Percentiles rank a stretch among this genome's conserved stretches.
phyloP scores from a whole-genome alignment of 2,888 invertebrate genomes.

The Meghimatium bilineatum region DNA sequence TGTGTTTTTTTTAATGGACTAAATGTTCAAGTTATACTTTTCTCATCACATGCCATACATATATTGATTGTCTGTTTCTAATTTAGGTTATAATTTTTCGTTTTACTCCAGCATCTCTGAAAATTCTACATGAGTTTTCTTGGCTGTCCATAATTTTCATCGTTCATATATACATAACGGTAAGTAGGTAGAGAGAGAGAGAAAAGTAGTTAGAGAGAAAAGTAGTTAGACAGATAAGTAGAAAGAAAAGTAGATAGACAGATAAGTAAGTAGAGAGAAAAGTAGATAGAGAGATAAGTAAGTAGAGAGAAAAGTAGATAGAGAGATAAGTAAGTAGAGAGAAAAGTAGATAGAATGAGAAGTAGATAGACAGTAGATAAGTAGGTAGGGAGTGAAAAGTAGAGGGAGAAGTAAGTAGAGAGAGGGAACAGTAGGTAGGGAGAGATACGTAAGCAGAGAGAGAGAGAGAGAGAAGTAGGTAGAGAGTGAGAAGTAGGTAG shows the following conservation, averaged over 20 bases:
- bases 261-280: background rate
- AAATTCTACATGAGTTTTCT: too few relatives aligned
- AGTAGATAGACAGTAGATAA: background rate
- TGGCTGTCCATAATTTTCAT: too few relatives aligned
- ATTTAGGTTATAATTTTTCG: too few relatives aligned
- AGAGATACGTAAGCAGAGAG: background rate
- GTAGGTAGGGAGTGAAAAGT: background rate
- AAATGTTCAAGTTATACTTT: too few relatives aligned
- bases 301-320: background rate
- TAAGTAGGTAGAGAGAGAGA: too few relatives aligned
- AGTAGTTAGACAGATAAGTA: background rate
- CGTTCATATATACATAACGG: too few relatives aligned
- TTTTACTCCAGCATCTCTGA: too few relatives aligned
- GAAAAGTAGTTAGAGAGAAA: background rate
- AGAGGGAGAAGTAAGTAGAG: background rate
- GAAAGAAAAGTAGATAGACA: background rate
- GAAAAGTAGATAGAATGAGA: background rate
- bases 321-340: background rate
- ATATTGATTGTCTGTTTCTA: too few relatives aligned
- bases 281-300: background rate
- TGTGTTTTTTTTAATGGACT: too few relatives aligned
- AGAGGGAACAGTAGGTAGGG: background rate
- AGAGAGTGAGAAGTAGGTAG: slow-evolving; percentile 1
- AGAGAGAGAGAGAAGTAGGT: background rate
- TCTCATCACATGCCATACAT: too few relatives aligned